phyloP scores from a whole-genome alignment of 64 coral and sea anemone species.

The Montipora foliosa region DNA sequence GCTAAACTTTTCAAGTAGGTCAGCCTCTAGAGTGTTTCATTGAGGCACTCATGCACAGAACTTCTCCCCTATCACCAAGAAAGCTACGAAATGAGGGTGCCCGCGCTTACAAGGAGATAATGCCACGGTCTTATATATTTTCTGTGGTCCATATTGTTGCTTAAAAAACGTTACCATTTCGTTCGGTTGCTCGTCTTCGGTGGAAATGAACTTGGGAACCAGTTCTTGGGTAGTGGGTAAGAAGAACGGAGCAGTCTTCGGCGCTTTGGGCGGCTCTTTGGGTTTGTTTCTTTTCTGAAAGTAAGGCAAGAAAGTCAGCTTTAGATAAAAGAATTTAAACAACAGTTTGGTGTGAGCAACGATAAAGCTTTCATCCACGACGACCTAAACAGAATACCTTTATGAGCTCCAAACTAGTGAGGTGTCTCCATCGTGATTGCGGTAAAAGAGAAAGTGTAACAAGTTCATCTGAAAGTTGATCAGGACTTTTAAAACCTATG shows the following conservation, averaged over 20 bases:
- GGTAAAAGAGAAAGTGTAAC: constrained; percentile 94
- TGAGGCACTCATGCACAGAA: no score
- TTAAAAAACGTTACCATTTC: constrained; percentile 18
- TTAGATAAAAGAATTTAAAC: not conserved
- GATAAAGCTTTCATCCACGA: no score
- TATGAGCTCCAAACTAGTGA: constrained; percentile 93
- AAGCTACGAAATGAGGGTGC: no score
- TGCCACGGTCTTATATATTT: not conserved
- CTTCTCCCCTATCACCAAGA: no score
- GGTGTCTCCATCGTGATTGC: constrained; percentile 94
- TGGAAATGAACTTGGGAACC: constrained; percentile 84
- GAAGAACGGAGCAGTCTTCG: constrained; percentile 97
- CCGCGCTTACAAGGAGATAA: no score
- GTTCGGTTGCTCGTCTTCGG: constrained; percentile 53
- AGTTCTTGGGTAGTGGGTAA: constrained; percentile 87
- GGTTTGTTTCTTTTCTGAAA: constrained; percentile 95
- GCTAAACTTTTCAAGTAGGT: no score
- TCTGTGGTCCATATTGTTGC: not conserved
- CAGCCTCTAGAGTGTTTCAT: no score
- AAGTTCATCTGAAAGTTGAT: constrained; percentile 93
- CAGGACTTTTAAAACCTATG: constrained; percentile 83
- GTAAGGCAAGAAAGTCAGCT: not conserved
- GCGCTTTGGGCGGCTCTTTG: constrained; percentile 85
- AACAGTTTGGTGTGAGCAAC: no score
- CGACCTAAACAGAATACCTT: constrained; percentile 58